Base-by-base conservation (phyloP, 2,888 invertebrate species). In the Acanthoscelides obtectus region DNA sequence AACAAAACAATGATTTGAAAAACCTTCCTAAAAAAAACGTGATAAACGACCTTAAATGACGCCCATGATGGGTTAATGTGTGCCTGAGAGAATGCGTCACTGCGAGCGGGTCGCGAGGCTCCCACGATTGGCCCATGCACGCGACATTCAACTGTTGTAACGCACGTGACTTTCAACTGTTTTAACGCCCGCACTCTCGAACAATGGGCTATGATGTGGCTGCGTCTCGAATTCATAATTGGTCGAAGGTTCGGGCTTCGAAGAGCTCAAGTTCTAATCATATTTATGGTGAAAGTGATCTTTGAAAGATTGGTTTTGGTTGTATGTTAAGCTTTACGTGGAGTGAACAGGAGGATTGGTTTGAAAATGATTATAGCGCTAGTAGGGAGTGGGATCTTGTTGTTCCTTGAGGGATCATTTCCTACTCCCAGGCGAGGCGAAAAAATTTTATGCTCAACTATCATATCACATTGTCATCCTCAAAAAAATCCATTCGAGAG, bases 31-130 rank as follows among this genome's bases (percentile, higher is more conserved):
- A n/a, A 25, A 25, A 25, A 25, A 25, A 25, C 6, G 6, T 25
- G 25, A 25, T 5, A 5, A 45, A 45, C 17, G 5, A 45, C 45
- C 45, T 45, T 3, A 45, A 45, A 45, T 6, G 3, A 17, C 45
- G 45, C 45, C 45, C 45, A 45, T 45, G 45, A 45, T 45, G 25
- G 25, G 25, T 65, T 21, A 6, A 21, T 21, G 66, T 8, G 22
- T 22, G 66, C 66, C 66, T 22, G 66, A 66, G 66, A 80, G 79
- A 79, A 79, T 79, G 80, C 80, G 81, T 81, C 79, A 79, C 76
- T 70, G 72, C 69, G 70, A 75, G 81, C 81, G 81, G 80, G 80
- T 79, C 81, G 81, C 80, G 78, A 79, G 81, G 80, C 81, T 82
- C 81, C 80, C 80, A 79, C 45, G 45, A 45, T 45, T 45, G 45